These are phyloP conservation scores for Sesamia inferens DNA, from an alignment of 2,888 invertebrate genomes.

Conservation along the genomic window DNA sequence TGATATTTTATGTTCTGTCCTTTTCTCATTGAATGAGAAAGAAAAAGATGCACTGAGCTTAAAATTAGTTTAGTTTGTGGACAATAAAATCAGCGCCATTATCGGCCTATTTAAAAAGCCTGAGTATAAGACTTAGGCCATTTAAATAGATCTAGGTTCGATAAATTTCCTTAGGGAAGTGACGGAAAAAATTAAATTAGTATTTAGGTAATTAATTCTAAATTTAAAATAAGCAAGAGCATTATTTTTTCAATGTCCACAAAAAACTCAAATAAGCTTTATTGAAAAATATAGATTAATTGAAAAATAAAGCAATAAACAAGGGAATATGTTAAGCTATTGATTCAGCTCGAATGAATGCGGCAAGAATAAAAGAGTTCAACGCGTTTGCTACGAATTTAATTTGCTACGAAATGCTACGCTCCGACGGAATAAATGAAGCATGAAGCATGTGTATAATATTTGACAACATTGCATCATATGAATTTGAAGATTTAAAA, in stretches of 20 bases:
- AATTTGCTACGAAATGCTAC: constrained; percentile 49
- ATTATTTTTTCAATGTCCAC: not conserved
- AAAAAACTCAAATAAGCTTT: no score
- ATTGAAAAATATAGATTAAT: no score
- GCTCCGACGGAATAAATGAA: not conserved
- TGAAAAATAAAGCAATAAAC: no score
- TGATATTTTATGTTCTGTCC: no score
- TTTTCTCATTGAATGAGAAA: no score
- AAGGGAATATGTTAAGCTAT: not conserved
- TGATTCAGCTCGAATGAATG: constrained; percentile 16
- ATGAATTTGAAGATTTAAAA: not conserved
- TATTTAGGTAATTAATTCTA: not conserved
- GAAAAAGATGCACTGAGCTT: no score
- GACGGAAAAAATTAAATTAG: not conserved
- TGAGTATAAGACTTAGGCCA: no score
- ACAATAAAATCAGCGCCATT: no score
- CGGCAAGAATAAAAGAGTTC: constrained; percentile 59
- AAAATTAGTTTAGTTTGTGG: no score
- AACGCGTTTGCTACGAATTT: constrained; percentile 55
- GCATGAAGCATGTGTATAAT: not conserved
- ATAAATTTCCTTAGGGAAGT: not conserved
- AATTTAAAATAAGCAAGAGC: not conserved
- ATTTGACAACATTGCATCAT: not conserved
- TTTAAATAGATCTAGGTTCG: no score
- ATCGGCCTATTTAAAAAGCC: no score